These are phyloP conservation scores for Allygus modestus DNA, from an alignment of 2,888 invertebrate species.

Conservation along the genomic window DNA sequence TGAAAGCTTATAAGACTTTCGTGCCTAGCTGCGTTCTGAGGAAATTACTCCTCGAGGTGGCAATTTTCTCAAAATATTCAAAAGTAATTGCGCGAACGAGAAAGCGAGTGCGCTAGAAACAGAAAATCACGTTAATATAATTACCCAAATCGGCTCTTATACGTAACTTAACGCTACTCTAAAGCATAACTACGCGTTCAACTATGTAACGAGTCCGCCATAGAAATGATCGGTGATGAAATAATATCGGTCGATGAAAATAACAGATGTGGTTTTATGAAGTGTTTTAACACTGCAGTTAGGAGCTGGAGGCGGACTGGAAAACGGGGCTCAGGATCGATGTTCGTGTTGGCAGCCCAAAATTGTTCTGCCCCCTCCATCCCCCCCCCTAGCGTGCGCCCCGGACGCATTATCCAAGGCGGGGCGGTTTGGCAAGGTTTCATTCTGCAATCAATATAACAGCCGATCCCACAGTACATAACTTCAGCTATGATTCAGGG, in stretches of 20 bases:
- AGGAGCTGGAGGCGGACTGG: slow-evolving; percentile 33
- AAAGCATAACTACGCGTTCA: not conserved
- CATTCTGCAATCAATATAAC: slow-evolving; percentile 52
- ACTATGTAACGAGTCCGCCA: not conserved
- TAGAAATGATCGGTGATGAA: not conserved
- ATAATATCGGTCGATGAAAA: slow-evolving; percentile 25
- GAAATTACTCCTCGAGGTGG: not conserved
- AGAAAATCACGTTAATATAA: slow-evolving; percentile 37
- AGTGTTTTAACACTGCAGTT: slow-evolving; percentile 41
- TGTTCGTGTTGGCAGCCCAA: slow-evolving; percentile 46
- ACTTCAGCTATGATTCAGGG: not conserved
- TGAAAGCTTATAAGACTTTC: not conserved
- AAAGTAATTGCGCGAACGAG: slow-evolving; percentile 26
- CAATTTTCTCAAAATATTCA: slow-evolving; percentile 40
- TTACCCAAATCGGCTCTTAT: not conserved
- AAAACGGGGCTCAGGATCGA: slow-evolving; percentile 29
- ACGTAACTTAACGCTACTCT: slow-evolving; percentile 15
- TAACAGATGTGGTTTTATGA: slow-evolving; percentile 33
- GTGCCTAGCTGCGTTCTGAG: not conserved
- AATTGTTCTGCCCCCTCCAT: slow-evolving; percentile 16
- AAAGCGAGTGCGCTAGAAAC: slow-evolving; percentile 8
- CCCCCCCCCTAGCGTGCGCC: not conserved
- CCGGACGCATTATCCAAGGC: slow-evolving; percentile 13
- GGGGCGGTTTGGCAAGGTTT: slow-evolving; percentile 34
- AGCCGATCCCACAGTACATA: slow-evolving; percentile 33